A percentile compares a stretch with the other conserved stretches of the same genome.
These are phyloP conservation scores for Chloroceryle aenea DNA, from an alignment of 2,113 vertebrate species.

Conservation along the genomic window DNA sequence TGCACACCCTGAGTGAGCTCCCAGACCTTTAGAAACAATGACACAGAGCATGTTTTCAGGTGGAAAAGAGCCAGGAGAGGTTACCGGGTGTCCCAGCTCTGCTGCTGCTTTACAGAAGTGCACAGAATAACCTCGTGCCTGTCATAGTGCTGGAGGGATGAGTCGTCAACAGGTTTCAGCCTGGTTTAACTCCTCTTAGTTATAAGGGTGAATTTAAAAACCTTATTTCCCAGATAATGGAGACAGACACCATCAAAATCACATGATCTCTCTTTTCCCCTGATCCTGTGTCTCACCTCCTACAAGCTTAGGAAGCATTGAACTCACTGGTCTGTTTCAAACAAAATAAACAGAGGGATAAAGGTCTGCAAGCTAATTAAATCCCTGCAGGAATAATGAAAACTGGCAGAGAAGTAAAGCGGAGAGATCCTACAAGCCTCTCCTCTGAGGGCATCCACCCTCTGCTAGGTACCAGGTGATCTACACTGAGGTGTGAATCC, in stretches of 20 bases:
- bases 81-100: neutral
- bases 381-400: neutral
- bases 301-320: neutral
- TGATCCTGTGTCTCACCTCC: neutral
- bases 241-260: neutral
- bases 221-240: neutral
- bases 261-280: neutral
- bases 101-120: neutral
- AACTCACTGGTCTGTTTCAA: neutral
- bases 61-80: neutral
- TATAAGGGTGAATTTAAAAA: neutral
- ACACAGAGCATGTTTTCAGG: neutral
- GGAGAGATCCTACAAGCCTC: neutral
- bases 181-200: neutral
- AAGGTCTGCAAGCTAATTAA: neutral
- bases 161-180: neutral
- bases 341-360: neutral
- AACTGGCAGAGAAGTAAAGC: neutral
- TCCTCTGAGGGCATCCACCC: neutral
- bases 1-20: neutral
- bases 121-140: neutral
- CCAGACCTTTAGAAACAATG: neutral
- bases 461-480: neutral
- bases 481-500: fast-evolving
- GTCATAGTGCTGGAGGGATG: neutral